Conservation (phyloP, 1,140 invertebrate species). For the Brachionus sp. region DNA sequence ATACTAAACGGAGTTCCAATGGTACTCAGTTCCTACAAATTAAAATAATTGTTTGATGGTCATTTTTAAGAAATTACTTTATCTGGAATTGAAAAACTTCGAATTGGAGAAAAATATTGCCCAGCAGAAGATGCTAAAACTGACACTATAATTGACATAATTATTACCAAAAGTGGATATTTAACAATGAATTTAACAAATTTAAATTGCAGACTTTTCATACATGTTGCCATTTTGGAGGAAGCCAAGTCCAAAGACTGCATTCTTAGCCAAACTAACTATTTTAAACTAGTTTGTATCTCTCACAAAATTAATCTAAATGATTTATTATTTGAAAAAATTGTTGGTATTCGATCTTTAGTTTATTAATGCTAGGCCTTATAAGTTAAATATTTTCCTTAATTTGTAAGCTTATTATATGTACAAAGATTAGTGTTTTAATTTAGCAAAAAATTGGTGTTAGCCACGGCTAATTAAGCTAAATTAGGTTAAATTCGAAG, state of each 20-base stretch:
- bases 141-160: not conserved
- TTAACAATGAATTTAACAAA: constrained; percentile 23
- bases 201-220: not conserved
- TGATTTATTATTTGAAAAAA: not conserved
- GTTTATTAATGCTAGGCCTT: not conserved
- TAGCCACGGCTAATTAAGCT: not conserved
- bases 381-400: not conserved
- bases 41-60: not conserved
- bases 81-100: not conserved
- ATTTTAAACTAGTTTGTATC: not conserved
- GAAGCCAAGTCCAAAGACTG: not conserved
- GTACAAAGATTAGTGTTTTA: not conserved
- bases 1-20: constrained; percentile 1
- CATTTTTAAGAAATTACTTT: not conserved
- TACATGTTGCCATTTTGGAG: not conserved
- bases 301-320: not conserved
- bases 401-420: not conserved
- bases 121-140: not conserved
- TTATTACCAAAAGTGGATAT: not conserved
- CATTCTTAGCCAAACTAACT: not conserved
- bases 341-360: not conserved
- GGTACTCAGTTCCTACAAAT: not conserved
- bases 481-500: not conserved
- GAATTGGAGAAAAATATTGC: not conserved
- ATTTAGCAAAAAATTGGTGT: not conserved